Evolutionary conservation across 2,113 vertebrate genomes (phyloP), one percentile per base, ranked within the genome.

Genomic region (Eolophus roseicapilla): DNA sequence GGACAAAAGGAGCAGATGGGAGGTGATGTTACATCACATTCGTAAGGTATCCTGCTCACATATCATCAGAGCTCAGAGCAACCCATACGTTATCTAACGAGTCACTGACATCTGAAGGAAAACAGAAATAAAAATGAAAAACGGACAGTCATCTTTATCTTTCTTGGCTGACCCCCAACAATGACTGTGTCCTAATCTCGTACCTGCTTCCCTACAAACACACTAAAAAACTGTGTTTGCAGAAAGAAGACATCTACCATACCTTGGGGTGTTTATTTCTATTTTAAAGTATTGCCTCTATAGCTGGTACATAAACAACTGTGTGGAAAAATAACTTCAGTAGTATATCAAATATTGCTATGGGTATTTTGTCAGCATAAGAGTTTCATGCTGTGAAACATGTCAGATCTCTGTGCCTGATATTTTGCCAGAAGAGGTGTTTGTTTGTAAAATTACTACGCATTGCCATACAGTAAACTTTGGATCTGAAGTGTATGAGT

Each of bases 1-100:
- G 88, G 94, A 94, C 94, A 86, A 92, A 97, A 86, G 94, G 91
- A 80, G 82, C 85, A 89, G 75, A 92, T 7, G 63, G 85, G 35
- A 92, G 83, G 86, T 78, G 65, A 67, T 0, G 13, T 77, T 50
- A 71, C 0, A 0, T 2, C 0, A 2, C 78, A 49, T 95, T 92
- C 94, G 46, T 67, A 79, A 84, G 33, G 80, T 78, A 73, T 64
- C 80, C 93, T 93, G 75, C 17, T 94, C 65, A 71, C 17, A 7
- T 59, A 82, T 60, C 13, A 9, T 86, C 84, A 95, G 73, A 94
- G 52, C 82, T 97, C 92, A 86, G 60, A 28, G 25, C 11, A 46
- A 96, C 60, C 69, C 86, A 55, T 43, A 47, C 10, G 9, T 93
- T 93, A 84, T 39, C 95, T 62, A 91, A 82, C n/a, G 53, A 78